Evolutionary conservation across 2,113 vertebrate genomes (phyloP), one percentile per base, ranked within the genome.

Genomic region (Antechinus stuartii): DNA sequence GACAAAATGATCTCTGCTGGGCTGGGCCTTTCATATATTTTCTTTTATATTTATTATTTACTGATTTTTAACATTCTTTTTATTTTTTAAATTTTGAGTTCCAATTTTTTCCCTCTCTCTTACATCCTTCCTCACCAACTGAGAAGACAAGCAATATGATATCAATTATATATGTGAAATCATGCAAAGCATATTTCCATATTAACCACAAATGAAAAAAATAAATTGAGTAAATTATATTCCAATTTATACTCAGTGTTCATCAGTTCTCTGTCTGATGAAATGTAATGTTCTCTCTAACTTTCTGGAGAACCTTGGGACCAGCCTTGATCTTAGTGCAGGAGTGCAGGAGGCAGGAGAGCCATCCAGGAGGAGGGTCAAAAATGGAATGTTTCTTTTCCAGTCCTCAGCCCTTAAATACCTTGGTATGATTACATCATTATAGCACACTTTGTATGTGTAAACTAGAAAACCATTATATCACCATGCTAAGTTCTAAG

Each of bases 1-100:
- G 92, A 94, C 90, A 91, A 68, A 91, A 91, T 92, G 54, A 4
- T 94, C 92, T 90, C 46, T 95, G 93, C 90, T 93, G 92, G 49
- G 49, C 49, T 49, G 11, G 30, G 11, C 30, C 61, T 16, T 68
- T 9, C 30, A n/a, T 14, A 12, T 30, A 57, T 57, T 57, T 57
- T 57, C 56, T 11, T 57, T 57, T 57, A 57, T 30, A 57, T 57
- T 57, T 1, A 16, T n/a, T 68, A n/a, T 68, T 68, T 68, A 16
- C 16, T 68, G 12, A 19, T n/a, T 12, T 68, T 68, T 68, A 61
- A 61, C 27, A n/a, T n/a, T 35, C 12, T 16, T 16, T 68, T 49
- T 49, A 49, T 35, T 68, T 68, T 61, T 16, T 35, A 14, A 68
- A 35, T n/a, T 68, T 68, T 19, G 3, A 5, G 14, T 68, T 68